Evolutionary conservation across 2,113 vertebrate species (phyloP).

Genomic region (Perccottus glenii): DNA sequence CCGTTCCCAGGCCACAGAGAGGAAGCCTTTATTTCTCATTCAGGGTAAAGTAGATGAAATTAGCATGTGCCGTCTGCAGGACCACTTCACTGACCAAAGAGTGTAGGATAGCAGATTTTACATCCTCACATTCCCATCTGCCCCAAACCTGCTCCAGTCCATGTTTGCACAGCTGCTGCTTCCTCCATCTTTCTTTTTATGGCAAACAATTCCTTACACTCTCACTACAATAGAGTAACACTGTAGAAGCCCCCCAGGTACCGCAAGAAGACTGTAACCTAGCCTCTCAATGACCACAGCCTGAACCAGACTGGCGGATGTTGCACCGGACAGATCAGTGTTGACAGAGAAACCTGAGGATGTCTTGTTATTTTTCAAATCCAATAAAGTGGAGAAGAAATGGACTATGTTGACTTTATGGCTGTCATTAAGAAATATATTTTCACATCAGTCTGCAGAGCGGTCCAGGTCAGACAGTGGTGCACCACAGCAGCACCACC

Average conservation of each 20-base stretch:
- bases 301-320: slow-evolving; percentile 42
- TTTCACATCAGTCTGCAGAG: slow-evolving; percentile 14
- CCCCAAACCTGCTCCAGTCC: slow-evolving; percentile 31
- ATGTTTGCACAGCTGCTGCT: slow-evolving; percentile 73
- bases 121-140: slow-evolving; percentile 46
- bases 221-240: slow-evolving; percentile 51
- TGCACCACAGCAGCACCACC: background rate
- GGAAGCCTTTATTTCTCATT: slow-evolving; percentile 19
- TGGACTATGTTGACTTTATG: slow-evolving; percentile 43
- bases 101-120: slow-evolving; percentile 35
- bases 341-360: slow-evolving; percentile 67
- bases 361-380: slow-evolving; percentile 29
- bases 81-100: slow-evolving; percentile 31
- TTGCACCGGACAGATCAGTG: slow-evolving; percentile 39
- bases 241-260: slow-evolving; percentile 47
- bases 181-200: slow-evolving; percentile 36
- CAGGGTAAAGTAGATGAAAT: slow-evolving; percentile 40
- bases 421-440: slow-evolving; percentile 50
- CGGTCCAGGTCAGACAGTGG: background rate
- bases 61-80: slow-evolving; percentile 38
- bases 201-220: slow-evolving; percentile 49
- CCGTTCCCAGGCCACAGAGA: slow-evolving; percentile 19
- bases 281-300: slow-evolving; percentile 46
- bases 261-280: slow-evolving; percentile 21
- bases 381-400: slow-evolving; percentile 48